Conservation (phyloP, 23 tunicate genomes). For the Ascidia mentula region DNA sequence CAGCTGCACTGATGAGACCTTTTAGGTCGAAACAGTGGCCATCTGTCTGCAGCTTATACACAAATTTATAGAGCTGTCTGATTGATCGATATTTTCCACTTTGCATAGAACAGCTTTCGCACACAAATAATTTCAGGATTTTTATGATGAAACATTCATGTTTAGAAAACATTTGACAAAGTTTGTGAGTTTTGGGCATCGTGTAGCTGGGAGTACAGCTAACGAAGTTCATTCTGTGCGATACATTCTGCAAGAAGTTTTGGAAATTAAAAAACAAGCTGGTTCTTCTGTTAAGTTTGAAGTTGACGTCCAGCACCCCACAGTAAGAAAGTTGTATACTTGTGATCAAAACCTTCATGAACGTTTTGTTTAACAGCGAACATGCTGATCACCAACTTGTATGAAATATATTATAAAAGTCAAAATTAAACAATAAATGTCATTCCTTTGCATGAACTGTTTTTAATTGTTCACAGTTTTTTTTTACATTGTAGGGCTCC, state of each 20-base stretch:
- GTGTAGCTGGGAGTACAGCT: slow-evolving; percentile 72
- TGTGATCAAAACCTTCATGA: background rate
- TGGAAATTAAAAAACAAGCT: slow-evolving; percentile 17
- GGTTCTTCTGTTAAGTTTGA: slow-evolving; percentile 37
- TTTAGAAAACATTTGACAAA: slow-evolving; percentile 54
- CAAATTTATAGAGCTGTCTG: no score
- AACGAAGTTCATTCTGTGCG: slow-evolving; percentile 65
- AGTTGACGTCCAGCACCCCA: slow-evolving; percentile 48
- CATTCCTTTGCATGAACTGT: no score
- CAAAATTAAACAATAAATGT: no score
- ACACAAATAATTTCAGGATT: background rate
- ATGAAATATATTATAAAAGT: no score
- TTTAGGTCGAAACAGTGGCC: no score
- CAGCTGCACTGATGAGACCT: no score
- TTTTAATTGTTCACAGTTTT: no score
- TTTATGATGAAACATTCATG: background rate
- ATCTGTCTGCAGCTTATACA: no score
- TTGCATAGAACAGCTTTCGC: background rate
- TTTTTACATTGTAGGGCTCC: slow-evolving; percentile 47
- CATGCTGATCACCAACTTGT: no score
- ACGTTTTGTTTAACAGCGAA: no score
- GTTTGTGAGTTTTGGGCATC: slow-evolving; percentile 65
- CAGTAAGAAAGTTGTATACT: slow-evolving; percentile 22
- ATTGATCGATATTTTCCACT: no score
- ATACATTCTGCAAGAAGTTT: slow-evolving; percentile 47